phyloP scores from a whole-genome alignment of 1,140 invertebrate species.

The Tenebrio molitor region DNA sequence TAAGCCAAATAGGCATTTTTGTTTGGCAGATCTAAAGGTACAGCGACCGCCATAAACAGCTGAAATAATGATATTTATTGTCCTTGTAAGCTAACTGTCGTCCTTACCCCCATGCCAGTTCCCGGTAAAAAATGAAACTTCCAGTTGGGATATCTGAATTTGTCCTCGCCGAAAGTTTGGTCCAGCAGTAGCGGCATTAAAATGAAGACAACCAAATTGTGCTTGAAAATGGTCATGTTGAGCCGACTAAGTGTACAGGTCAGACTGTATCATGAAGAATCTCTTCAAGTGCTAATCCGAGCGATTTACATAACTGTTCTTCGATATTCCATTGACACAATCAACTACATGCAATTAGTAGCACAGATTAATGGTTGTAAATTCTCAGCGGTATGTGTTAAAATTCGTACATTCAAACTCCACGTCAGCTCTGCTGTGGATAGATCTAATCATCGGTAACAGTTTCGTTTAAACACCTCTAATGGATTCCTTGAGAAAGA shows the following conservation, averaged over 20 bases:
- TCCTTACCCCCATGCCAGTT: slow-evolving; percentile 58
- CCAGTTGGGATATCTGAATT: slow-evolving; percentile 48
- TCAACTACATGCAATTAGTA: slow-evolving; percentile 5
- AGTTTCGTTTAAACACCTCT: slow-evolving; percentile 3
- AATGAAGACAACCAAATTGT: neutral
- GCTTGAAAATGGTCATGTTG: slow-evolving; percentile 14
- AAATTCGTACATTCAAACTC: too few species aligned
- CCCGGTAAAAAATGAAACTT: slow-evolving; percentile 58
- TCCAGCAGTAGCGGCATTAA: neutral
- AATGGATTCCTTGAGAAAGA: slow-evolving; percentile 26
- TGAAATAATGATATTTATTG: slow-evolving; percentile 57
- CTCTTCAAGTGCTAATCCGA: slow-evolving; percentile 38
- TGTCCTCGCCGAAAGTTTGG: slow-evolving; percentile 13
- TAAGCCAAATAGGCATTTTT: slow-evolving; percentile 80
- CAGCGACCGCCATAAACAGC: slow-evolving; percentile 75
- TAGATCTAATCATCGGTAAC: too few species aligned
- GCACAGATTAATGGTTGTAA: neutral
- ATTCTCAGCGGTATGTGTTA: too few species aligned
- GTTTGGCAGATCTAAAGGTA: slow-evolving; percentile 78
- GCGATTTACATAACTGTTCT: slow-evolving; percentile 30
- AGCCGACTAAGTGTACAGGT: slow-evolving; percentile 17
- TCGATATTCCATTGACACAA: neutral
- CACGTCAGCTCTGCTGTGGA: too few species aligned
- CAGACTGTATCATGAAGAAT: neutral
- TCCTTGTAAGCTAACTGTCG: too few species aligned